Percentiles rank a stretch among this genome's conserved stretches.
Conservation (phyloP, 2,113 vertebrate genomes). For the Clinocottus analis region DNA sequence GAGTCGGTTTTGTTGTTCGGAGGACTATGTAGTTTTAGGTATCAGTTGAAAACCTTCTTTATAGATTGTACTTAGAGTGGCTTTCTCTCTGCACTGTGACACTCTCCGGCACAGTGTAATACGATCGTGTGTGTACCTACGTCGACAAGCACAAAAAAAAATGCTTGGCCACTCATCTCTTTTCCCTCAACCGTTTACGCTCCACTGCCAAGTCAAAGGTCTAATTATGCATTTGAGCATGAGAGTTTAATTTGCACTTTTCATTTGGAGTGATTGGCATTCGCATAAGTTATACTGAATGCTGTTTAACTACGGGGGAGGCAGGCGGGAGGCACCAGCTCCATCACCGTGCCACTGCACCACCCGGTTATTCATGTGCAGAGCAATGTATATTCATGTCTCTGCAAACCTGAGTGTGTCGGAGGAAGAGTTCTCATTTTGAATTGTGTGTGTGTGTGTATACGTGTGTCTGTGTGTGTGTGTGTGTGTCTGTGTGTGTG, state of each 20-base stretch:
- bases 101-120: slow-evolving; percentile 8
- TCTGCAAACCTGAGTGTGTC: slow-evolving; percentile 35
- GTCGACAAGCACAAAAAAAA: neutral
- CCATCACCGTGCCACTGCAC: slow-evolving; percentile 38
- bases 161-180: slow-evolving; percentile 54
- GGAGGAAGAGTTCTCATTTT: slow-evolving; percentile 6
- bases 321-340: slow-evolving; percentile 10
- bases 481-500: neutral
- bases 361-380: slow-evolving; percentile 39
- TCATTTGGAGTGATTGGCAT: slow-evolving; percentile 79
- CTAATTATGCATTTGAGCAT: slow-evolving; percentile 79
- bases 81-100: slow-evolving; percentile 34
- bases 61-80: slow-evolving; percentile 22
- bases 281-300: slow-evolving; percentile 67
- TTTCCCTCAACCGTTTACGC: slow-evolving; percentile 60
- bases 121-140: slow-evolving; percentile 29
- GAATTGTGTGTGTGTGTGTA: slow-evolving; percentile 23
- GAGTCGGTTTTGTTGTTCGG: neutral
- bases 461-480: neutral
- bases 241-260: slow-evolving; percentile 81
- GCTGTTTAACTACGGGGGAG: slow-evolving; percentile 66
- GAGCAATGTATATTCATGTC: slow-evolving; percentile 54
- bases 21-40: slow-evolving; percentile 11
- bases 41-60: slow-evolving; percentile 44
- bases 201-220: slow-evolving; percentile 74